Base-by-base conservation (phyloP, 1,140 invertebrate genomes). In the Pogonomyrmex californicus region DNA sequence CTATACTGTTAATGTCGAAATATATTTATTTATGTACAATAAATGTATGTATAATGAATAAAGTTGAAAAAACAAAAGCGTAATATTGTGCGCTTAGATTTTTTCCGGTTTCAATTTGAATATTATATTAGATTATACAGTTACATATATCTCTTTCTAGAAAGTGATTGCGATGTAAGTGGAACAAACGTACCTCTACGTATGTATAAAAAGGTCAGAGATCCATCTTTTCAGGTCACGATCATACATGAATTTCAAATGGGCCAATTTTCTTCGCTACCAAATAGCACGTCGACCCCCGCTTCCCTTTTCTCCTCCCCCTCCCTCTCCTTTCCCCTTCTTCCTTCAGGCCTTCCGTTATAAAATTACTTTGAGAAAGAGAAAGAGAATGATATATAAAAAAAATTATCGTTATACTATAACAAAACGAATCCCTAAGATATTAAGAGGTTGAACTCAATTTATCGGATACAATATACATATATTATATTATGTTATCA, bases 171-270 rank as follows among this genome's bases (percentile, higher is more conserved):
- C 60, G 49, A 66, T 38, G 33, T 68, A 83, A 90, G 77, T 86
- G 66, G 85, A 38, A 76, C 41, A 73, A 66, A 88, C 38, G 62
- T 79, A 7, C 47, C 1, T 54, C 54, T 58, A 38, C 47, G 70
- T 47, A 60, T 79, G 73, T 82, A 76, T 87, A 94, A 93, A 94
- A 94, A 94, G 94, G 93, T 94, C 93, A 93, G 83, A 91, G 93
- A 92, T 92, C 92, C 91, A 93, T 92, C 87, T 92, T 94, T 95
- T 93, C 92, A 93, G 94, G 93, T 95, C 94, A 95, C 92, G 94
- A 93, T 87, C 91, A 85, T 91, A 94, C 94, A 95, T 95, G 94
- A 95, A 95, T 93, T 95, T 94, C 94, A 95, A 95, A 95, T 95
- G 88, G 90, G 68, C 86, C 92, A 92, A 91, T 94, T 94, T 93